Evolutionary conservation across 2,797 vertebrate species (phyloP), one percentile per base, ranked within the genome.

Genomic region (Phalloptychus januarius): DNA sequence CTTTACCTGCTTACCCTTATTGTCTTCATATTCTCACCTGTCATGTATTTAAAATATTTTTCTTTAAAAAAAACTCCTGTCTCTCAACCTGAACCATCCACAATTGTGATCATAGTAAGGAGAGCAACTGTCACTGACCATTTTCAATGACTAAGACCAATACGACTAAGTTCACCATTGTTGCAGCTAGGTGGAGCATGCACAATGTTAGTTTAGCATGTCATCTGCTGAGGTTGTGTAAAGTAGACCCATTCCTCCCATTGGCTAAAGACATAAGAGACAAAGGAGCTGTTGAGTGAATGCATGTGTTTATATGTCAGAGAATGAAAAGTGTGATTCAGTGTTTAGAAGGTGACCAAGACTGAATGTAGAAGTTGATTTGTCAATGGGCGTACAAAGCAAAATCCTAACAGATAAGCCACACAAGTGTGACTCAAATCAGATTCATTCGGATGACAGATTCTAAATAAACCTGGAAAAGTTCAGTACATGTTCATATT

Each of bases 261-360:
- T 31, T 16, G 58, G 61, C 52, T 70, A n/a, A 52, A 46, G 45
- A 63, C 13, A 69, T 58, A 78, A 40, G 70, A 46, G 67, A 13
- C 58, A 28, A 42, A 40, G n/a, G 25, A 74, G 50, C 7, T 28
- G 23, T 79, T 38, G 16, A 70, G 48, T 80, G 48, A 82, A 54
- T 63, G 33, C 11, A 33, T 33, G 45, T 69, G 72, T 25, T 42
- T 65, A 42, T 54, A 16, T 42, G 13, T 61, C 38, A 44, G n/a
- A 75, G 23, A 82, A 36, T 48, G 25, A 71, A 71, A 20, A n/a
- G 28, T 1, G 71, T 75, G 25, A 44, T 13, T 63, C 0, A 7
- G 71, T 73, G 58, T 50, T 31, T 61, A 38, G 46, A 13, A 31
- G 8, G 58, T 33, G 67, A 18, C 7, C 18, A 3, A 72, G 61